Base-by-base conservation (phyloP, 2,113 vertebrate genomes). In the Larimichthys polyactis region DNA sequence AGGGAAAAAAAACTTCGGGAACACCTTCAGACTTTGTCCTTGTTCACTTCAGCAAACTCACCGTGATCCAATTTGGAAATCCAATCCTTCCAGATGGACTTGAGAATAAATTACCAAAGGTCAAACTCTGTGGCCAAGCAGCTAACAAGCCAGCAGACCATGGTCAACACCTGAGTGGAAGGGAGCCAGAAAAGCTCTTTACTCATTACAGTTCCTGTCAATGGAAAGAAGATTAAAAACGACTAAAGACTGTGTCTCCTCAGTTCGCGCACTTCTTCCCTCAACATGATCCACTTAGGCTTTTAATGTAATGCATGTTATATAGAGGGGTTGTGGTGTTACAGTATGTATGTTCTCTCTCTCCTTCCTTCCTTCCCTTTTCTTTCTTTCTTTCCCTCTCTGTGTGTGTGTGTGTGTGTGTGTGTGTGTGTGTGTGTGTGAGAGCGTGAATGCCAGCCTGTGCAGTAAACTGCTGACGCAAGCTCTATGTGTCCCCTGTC, bases 181-280 rank as follows among this genome's bases (percentile, higher is more conserved):
- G 66, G 70, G 64, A 71, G 91, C 93, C 94, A 94, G 90, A 92
- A 94, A 94, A 92, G 79, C 93, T 95, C 82, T 94, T 89, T 90
- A 78, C 91, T 94, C 91, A 93, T 95, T 94, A 93, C 82, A 68
- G 52, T 78, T 78, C 32, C 87, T 92, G 90, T 92, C 90, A 60
- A 93, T 94, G 89, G 83, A 84, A 92, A 93, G 91, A 81, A 91
- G 91, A 94, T 94, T 92, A 94, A 90, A 83, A 85, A 73, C 20
- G 67, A 71, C 86, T 87, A 72, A 92, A 82, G 83, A 90, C 75
- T 46, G 32, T 75, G 68, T 91, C 90, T 85, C 76, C 75, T 80
- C 81, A n/a, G 44, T 59, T 68, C 51, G 16, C 5, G 17, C 69
- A 54, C 44, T 77, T 86, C 78, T 62, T 62, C 70, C 36, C 46